Base-by-base conservation (phyloP, 2,113 vertebrate genomes). In the Charina bottae region DNA sequence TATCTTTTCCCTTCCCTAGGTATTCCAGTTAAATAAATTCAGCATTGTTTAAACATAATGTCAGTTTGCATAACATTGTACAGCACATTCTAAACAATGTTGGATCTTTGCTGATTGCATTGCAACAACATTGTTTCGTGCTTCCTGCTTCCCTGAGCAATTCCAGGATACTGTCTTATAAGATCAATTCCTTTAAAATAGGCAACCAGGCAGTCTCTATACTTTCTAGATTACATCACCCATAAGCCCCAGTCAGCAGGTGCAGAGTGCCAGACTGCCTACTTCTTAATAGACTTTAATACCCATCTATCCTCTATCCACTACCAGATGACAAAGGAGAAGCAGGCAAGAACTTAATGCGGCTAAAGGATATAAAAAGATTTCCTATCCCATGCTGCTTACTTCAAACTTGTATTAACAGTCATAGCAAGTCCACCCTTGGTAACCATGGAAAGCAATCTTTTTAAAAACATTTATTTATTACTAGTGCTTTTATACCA, bases 11-110 rank as follows among this genome's bases (percentile, higher is more conserved):
- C 90, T 64, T 89, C 93, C 15, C 60, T 64, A 0, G 0, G 58
- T 72, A 28, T 1, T 33, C 42, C 91, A 85, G 89, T 96, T 95
- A 94, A 96, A 93, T 85, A 93, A 87, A 90, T 84, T 92, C n/a
- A 92, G 53, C 53, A 42, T 56, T 88, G 87, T 93, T 95, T 93
- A 90, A 91, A 87, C 23, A 56, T 0, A 53, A 1, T 1, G 42
- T 90, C 90, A 53, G 91, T 58, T 92, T 53, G 54, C n/a, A 3
- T 37, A 56, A 10, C 91, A 1, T 56, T 78, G 68, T 54, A 2
- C 60, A 93, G 0, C 42, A 37, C 68, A 92, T 93, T 85, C 86
- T 0, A 58, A 49, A 86, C 86, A 64, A 90, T 42, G 42, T 26
- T 2, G 7, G 53, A n/a, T 92, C 6, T 83, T 42, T 91, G 26